These are phyloP conservation scores for Aplocera efformata DNA, from an alignment of 2,888 invertebrate genomes.

Conservation along the genomic window DNA sequence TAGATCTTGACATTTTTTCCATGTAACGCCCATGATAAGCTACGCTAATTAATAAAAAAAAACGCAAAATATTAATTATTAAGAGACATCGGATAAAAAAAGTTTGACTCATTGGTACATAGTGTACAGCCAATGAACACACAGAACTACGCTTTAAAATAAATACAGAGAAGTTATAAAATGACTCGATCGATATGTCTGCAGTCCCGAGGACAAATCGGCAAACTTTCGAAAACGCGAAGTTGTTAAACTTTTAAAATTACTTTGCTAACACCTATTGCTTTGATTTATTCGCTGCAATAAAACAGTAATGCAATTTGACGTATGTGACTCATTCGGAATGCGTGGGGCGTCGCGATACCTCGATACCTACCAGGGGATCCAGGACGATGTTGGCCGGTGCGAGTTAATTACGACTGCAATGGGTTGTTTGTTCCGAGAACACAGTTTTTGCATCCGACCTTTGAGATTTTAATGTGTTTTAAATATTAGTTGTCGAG, in stretches of 20 bases:
- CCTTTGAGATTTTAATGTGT: constrained; percentile 19
- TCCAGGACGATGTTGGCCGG: constrained; percentile 16
- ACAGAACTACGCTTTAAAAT: not conserved
- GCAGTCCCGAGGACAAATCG: constrained; percentile 44
- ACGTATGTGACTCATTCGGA: constrained; percentile 37
- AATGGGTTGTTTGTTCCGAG: constrained; percentile 26
- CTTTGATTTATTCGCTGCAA: constrained; percentile 50
- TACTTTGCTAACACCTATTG: constrained; percentile 51
- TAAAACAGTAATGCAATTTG: constrained; percentile 44
- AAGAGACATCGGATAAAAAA: not conserved
- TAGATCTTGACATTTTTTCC: too few relatives aligned
- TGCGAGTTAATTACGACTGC: constrained; percentile 24
- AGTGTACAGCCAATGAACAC: not conserved
- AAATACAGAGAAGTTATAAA: constrained; percentile 14
- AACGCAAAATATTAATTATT: too few relatives aligned
- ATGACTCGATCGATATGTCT: constrained; percentile 22
- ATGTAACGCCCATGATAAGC: too few relatives aligned
- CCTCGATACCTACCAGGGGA: constrained; percentile 17
- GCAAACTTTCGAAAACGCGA: constrained; percentile 49
- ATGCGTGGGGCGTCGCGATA: constrained; percentile 29
- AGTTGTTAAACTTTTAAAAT: constrained; percentile 56
- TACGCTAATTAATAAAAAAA: too few relatives aligned
- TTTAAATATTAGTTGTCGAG: constrained; percentile 11
- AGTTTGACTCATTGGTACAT: not conserved
- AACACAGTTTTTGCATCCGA: constrained; percentile 17